A percentile compares a stretch with the other conserved stretches of the same genome.
Conservation (phyloP, 2,797 vertebrate species). For the Melopsittacus undulatus region DNA sequence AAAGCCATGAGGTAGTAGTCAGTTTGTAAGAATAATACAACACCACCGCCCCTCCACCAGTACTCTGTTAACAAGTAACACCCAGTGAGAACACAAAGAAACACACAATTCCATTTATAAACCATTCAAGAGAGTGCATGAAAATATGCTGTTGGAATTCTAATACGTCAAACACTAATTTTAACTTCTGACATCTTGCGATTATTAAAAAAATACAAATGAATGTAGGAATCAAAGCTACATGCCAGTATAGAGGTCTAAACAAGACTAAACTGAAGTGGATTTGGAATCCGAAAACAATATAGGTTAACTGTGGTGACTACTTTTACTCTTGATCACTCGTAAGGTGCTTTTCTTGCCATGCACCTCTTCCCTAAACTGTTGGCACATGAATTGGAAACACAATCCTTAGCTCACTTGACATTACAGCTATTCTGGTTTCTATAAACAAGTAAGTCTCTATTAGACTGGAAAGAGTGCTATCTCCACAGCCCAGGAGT, state of each 20-base stretch:
- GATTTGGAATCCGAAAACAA: background rate
- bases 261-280: background rate
- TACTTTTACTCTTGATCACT: background rate
- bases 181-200: background rate
- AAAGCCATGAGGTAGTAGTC: background rate
- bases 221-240: background rate
- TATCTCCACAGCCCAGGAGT: background rate
- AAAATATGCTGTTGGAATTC: background rate
- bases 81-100: background rate
- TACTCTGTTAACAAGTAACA: background rate
- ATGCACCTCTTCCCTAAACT: background rate
- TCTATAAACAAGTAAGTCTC: background rate
- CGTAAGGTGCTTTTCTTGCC: background rate
- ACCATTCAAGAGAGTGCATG: background rate
- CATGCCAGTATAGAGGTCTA: background rate
- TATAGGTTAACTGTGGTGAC: background rate
- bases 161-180: background rate
- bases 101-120: background rate
- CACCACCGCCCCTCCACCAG: background rate
- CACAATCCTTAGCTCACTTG: background rate
- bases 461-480: background rate
- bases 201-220: background rate
- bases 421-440: background rate
- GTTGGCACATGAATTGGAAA: background rate
- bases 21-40: background rate